phyloP scores from a whole-genome alignment of 2,113 vertebrate genomes.

The Protobothrops mucrosquamatus region DNA sequence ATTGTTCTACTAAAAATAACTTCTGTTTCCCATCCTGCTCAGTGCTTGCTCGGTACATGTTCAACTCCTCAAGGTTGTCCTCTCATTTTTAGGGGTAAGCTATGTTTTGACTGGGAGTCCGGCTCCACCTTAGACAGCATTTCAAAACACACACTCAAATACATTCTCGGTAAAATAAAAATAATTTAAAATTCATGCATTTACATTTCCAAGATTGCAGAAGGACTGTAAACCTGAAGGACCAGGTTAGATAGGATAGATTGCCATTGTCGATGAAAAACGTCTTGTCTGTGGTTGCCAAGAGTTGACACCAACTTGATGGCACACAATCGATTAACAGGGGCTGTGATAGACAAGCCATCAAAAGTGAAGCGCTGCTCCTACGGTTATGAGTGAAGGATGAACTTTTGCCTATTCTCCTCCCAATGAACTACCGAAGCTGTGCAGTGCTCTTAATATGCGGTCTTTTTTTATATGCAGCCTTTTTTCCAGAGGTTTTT shows the following conservation, averaged over 20 bases:
- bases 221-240: neutral
- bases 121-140: neutral
- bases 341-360: no score
- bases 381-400: no score
- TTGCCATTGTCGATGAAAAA: neutral
- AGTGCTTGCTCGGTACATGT: neutral
- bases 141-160: neutral
- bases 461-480: no score
- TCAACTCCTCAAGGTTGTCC: neutral
- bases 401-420: no score
- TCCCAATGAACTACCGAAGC: no score
- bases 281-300: neutral
- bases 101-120: neutral
- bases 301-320: neutral
- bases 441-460: no score
- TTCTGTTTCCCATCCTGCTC: neutral
- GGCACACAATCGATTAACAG: neutral
- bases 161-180: neutral
- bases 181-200: neutral
- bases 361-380: no score
- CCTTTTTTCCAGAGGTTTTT: no score
- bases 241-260: neutral
- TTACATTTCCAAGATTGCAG: neutral
- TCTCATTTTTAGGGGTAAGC: neutral
- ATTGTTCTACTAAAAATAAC: neutral